Conservation (phyloP, 2,888 invertebrate genomes). For the Hirtodrosophila confusa region DNA sequence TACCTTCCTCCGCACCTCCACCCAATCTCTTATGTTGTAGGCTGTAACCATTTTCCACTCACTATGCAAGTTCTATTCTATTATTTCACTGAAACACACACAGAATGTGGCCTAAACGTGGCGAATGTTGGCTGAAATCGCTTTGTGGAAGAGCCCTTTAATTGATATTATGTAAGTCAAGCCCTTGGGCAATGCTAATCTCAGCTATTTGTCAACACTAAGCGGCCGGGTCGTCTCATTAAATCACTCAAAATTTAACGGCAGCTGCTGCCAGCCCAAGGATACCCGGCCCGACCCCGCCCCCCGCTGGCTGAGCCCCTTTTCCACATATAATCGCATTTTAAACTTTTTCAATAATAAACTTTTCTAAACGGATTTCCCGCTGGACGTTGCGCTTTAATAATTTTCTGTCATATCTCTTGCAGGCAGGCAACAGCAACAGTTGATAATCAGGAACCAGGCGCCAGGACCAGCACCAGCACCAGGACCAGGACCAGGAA, state of each 20-base stretch:
- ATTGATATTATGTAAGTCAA: constrained; percentile 3
- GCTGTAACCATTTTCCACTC: too few species aligned
- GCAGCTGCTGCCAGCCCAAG: constrained; percentile 48
- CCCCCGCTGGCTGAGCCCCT: background rate
- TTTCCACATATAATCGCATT: constrained; percentile 72
- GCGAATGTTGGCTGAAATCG: background rate
- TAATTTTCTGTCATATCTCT: constrained; percentile 64
- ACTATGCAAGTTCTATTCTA: too few species aligned
- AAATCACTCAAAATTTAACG: constrained; percentile 52
- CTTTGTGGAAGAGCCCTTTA: background rate
- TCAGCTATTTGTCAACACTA: constrained; percentile 51
- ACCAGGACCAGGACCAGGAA: constrained; percentile 4
- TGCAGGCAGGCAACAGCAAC: constrained; percentile 55
- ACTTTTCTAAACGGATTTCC: constrained; percentile 78
- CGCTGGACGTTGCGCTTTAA: constrained; percentile 75
- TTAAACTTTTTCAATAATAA: constrained; percentile 78
- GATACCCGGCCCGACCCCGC: background rate
- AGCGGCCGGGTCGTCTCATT: constrained; percentile 51
- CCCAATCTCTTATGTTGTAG: too few species aligned
- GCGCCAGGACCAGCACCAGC: constrained; percentile 1
- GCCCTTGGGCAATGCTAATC: constrained; percentile 38
- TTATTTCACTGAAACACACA: too few species aligned
- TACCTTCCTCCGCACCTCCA: background rate
- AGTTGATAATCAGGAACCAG: constrained; percentile 47
- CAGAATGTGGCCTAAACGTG: background rate